Evolutionary conservation across 2,113 vertebrate species (phyloP).

Genomic region (Eidolon helvum): DNA sequence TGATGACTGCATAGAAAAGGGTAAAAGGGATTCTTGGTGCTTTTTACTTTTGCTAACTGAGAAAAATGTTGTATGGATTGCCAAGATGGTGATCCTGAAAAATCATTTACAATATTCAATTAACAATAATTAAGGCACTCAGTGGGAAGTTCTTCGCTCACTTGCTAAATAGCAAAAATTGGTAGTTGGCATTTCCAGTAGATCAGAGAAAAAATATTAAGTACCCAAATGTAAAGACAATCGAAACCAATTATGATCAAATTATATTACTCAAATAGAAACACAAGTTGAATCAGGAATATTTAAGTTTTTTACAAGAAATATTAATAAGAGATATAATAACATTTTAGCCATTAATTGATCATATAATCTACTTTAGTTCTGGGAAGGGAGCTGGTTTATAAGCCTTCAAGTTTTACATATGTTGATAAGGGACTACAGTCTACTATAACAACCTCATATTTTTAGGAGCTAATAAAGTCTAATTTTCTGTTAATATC

Average conservation of each 20-base stretch:
- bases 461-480: constrained; percentile 54
- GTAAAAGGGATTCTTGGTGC: not conserved
- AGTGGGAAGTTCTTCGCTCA: constrained; percentile 74
- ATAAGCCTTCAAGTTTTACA: constrained; percentile 55
- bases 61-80: constrained; percentile 38
- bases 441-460: constrained; percentile 56
- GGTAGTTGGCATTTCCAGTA: constrained; percentile 72
- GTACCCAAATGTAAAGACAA: constrained; percentile 75
- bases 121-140: constrained; percentile 79
- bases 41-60: constrained; percentile 33
- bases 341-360: constrained; percentile 75
- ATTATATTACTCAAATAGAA: constrained; percentile 76
- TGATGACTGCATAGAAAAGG: not conserved
- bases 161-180: constrained; percentile 75
- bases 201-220: constrained; percentile 74
- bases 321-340: constrained; percentile 75
- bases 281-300: constrained; percentile 69
- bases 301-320: constrained; percentile 71
- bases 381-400: constrained; percentile 49
- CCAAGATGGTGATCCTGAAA: constrained; percentile 63
- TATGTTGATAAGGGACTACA: constrained; percentile 59
- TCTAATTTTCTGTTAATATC: constrained; percentile 73
- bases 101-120: constrained; percentile 79
- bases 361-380: constrained; percentile 72
- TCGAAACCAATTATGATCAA: constrained; percentile 73